Percentiles rank a stretch among this genome's conserved stretches.
These are phyloP conservation scores for Eudyptes chrysolophus DNA, from an alignment of 2,113 vertebrate genomes.

Conservation along the genomic window DNA sequence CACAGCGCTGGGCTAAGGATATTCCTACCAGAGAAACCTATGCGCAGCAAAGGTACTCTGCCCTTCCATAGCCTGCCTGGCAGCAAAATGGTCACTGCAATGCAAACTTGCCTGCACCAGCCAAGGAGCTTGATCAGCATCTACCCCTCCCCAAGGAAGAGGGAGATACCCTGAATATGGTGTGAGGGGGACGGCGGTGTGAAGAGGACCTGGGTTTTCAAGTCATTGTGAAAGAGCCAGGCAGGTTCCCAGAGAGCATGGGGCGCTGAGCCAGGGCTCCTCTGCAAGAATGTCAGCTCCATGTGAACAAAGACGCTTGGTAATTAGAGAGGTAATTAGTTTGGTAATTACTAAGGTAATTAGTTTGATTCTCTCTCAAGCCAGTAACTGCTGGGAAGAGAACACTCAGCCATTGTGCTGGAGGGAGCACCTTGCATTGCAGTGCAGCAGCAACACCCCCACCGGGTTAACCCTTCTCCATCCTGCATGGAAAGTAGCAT, in stretches of 20 bases:
- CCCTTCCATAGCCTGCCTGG: neutral
- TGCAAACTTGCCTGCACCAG: neutral
- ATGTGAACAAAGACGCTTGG: constrained; percentile 10
- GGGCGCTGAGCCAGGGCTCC: neutral
- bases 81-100: neutral
- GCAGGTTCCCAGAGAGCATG: neutral
- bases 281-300: neutral
- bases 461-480: neutral
- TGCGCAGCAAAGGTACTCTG: neutral
- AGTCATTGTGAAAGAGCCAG: neutral
- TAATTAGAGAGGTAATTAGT: constrained; percentile 70
- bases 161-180: neutral
- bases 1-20: neutral
- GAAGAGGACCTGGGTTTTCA: neutral
- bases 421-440: constrained; percentile 10
- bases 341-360: constrained; percentile 68
- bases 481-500: neutral
- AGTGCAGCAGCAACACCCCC: neutral
- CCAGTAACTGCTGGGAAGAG: constrained; percentile 33
- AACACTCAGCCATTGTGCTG: neutral
- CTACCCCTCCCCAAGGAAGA: neutral
- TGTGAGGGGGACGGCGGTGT: neutral
- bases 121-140: neutral
- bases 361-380: constrained; percentile 63
- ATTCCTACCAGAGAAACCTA: neutral